Conservation (phyloP, 2,797 vertebrate species). For the Chelon auratus region DNA sequence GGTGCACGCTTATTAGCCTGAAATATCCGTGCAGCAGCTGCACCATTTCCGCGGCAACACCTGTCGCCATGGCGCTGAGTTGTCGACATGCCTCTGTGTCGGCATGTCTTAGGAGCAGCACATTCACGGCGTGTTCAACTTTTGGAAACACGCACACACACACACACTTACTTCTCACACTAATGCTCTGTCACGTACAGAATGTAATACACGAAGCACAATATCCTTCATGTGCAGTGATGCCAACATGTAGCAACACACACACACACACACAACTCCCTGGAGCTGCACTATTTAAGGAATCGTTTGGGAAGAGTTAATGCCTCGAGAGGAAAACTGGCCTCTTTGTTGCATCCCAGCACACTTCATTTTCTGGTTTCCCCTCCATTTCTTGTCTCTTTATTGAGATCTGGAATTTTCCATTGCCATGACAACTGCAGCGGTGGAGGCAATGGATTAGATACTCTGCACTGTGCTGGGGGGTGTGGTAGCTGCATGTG, state of each 20-base stretch:
- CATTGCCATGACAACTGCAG: constrained; percentile 79
- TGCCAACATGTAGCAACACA: not conserved
- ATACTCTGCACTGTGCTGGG: constrained; percentile 51
- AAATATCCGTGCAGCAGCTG: constrained; percentile 82
- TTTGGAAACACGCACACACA: constrained; percentile 18
- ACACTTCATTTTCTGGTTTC: constrained; percentile 26
- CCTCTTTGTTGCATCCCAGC: constrained; percentile 37
- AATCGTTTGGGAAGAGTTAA: not conserved
- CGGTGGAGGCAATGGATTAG: constrained; percentile 72
- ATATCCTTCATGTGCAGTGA: constrained; percentile 8
- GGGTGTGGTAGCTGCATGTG: constrained; percentile 48
- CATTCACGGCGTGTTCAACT: constrained; percentile 32
- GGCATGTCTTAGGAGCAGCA: constrained; percentile 59
- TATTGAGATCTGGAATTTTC: constrained; percentile 60
- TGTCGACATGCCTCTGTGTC: constrained; percentile 74
- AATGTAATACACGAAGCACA: constrained; percentile 30
- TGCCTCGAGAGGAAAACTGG: not conserved
- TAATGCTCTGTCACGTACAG: constrained; percentile 35
- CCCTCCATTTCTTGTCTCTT: constrained; percentile 12
- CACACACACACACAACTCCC: not conserved
- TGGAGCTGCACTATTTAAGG: not conserved
- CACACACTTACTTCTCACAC: not conserved
- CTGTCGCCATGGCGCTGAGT: constrained; percentile 77
- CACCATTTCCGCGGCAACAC: constrained; percentile 80
- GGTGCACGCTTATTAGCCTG: constrained; percentile 63